These are phyloP conservation scores for Pseudobourletiella spinata DNA, from an alignment of 1,140 invertebrate genomes.

Conservation along the genomic window DNA sequence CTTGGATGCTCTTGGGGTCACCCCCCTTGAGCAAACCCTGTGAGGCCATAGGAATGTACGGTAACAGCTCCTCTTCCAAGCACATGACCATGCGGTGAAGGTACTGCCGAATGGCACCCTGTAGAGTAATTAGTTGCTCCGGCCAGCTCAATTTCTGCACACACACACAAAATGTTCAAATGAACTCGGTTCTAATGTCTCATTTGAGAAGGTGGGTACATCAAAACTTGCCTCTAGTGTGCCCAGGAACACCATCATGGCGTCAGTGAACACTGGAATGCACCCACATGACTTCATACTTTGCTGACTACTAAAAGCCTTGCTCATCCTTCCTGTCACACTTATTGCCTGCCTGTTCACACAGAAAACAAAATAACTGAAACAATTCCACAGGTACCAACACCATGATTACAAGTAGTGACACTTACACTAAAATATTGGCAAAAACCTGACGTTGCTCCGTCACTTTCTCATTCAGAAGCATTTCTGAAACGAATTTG, in stretches of 20 bases:
- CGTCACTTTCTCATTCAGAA: constrained; percentile 40
- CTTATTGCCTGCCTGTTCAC: constrained; percentile 44
- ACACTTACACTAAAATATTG: constrained; percentile 17
- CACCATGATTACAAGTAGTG: too few relatives aligned
- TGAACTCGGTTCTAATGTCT: too few relatives aligned
- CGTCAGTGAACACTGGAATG: constrained; percentile 46
- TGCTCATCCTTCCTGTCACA: constrained; percentile 49
- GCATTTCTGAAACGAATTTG: constrained; percentile 39
- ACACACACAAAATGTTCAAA: not conserved
- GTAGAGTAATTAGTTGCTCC: constrained; percentile 37
- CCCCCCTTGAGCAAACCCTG: constrained; percentile 46
- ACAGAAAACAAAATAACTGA: too few relatives aligned
- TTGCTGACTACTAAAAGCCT: constrained; percentile 50
- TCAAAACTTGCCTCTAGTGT: constrained; percentile 42
- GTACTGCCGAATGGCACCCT: constrained; percentile 47
- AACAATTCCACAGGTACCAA: too few relatives aligned
- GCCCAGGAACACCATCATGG: constrained; percentile 47
- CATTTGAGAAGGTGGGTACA: not conserved
- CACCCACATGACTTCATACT: constrained; percentile 49
- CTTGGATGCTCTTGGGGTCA: constrained; percentile 46
- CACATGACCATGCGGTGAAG: constrained; percentile 54
- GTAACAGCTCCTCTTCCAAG: constrained; percentile 50
- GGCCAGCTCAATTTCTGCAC: not conserved
- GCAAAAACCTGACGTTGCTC: constrained; percentile 11
- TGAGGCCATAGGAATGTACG: constrained; percentile 47